Base-by-base conservation (phyloP, 2,888 invertebrate species). In the Euphydryas editha region DNA sequence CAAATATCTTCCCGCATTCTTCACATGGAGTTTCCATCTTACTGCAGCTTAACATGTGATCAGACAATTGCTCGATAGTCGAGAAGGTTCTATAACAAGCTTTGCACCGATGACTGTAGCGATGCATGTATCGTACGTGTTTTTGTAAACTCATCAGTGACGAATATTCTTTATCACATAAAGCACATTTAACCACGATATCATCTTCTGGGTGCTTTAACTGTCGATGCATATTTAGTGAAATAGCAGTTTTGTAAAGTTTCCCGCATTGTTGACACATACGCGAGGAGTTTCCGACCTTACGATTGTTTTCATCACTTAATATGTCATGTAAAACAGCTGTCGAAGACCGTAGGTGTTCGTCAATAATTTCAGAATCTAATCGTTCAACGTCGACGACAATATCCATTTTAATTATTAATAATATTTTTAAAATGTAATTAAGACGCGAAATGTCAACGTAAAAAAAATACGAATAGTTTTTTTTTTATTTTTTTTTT, bases 231-330 rank as follows among this genome's bases (percentile, higher is more conserved):
- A 81, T 77, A 36, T 79, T 77, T 58, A 91, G 75, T 4, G 87
- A 86, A 39, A 65, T 80, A 10, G 60, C 58, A 1, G 82, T 81
- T 72, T 87, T 90, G 72, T 90, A 92, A 1, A 78, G 73, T 73
- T 87, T 90, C 1, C 83, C 80, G 73, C 91, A 92, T 47, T 78
- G 77, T 84, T 90, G 71, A 85, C 94, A 81, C 85, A 72, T 81
- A 87, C 81, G 94, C 76, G 75, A 76, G 20, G 60, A 65, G 10
- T 77, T 54, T 37, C 81, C 75, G 8, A 56, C 17, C 17, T 65
- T 36, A 13, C 18, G 17, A 17, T 18, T 70, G 13, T 49, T 59
- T 17, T 72, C 71, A 15, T 74, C 77, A 39, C 76, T 73, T 54
- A 85, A 66, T 63, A 85, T 85, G 36, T 84, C 84, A 15, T 80